Base-by-base conservation (phyloP, 2,888 invertebrate genomes). In the Bombylius discolor region DNA sequence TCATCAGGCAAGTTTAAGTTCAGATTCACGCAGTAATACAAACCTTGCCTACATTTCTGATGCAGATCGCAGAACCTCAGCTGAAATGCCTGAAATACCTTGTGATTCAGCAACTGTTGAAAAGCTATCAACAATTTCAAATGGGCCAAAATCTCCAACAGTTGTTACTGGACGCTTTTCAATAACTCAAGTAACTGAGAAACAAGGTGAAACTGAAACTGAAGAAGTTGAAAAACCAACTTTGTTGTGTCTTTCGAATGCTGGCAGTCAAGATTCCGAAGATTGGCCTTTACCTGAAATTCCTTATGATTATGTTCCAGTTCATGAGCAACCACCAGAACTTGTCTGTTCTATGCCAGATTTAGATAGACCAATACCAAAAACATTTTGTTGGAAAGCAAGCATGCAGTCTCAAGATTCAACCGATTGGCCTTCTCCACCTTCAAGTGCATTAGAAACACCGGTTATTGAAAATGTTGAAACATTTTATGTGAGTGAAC, bases 11-110 rank as follows among this genome's bases (percentile, higher is more conserved):
- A 89, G 89, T 68, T 76, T 89, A 34, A 89, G 89, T 64, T 90
- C 90, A 0, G 90, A 89, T 70, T 88, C 89, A 1, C 85, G 88
- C 1, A 85, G 85, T 65, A 81, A 85, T 63, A 84, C 84, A 11
- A 81, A 82, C 65, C 77, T 82, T 47, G 81, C 82, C n/a, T 85
- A 86, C 66, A 85, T 87, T 64, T 89, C 89, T 1, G 89, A 89
- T 66, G 79, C 81, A 1, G 89, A 89, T 71, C 78, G 89, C 60
- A 78, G 89, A 63, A 89, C 89, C 4, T 89, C 89, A 0, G 88
- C 89, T 1, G 89, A 89, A 75, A 84, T 89, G 81, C 89, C 89
- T 0, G 89, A 89, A 64, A 83, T 89, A 63, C 89, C 88, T 0
- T 87, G 89, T 60, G 89, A 89, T 67, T 80, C 83, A 57, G 76